These are phyloP conservation scores for Scalopus aquaticus DNA, from an alignment of 2,113 vertebrate genomes.

Conservation along the genomic window DNA sequence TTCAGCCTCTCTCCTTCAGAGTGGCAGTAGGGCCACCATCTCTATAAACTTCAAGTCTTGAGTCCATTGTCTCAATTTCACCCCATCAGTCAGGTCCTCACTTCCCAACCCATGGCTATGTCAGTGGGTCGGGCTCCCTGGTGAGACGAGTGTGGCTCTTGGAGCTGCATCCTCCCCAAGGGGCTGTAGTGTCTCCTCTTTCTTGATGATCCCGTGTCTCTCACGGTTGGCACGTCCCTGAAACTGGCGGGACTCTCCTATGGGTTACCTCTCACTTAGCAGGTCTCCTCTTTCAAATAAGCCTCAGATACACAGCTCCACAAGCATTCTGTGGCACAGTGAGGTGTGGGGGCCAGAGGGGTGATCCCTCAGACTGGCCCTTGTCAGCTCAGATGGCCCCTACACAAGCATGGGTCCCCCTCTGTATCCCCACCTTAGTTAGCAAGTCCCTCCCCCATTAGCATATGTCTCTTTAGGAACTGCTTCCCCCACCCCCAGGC, in stretches of 20 bases:
- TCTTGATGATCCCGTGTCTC: background rate
- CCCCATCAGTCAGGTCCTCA: background rate
- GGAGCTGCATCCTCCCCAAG: background rate
- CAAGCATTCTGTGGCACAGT: background rate
- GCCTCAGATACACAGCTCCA: background rate
- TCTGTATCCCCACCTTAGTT: background rate
- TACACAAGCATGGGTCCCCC: background rate
- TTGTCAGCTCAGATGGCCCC: background rate
- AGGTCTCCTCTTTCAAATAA: background rate
- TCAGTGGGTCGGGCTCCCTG: background rate
- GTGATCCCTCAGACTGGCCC: background rate
- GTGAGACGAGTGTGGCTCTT: background rate
- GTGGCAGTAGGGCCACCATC: background rate
- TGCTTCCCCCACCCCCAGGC: background rate
- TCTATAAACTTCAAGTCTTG: background rate
- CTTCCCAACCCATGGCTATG: background rate
- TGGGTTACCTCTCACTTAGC: background rate
- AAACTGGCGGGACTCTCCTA: background rate
- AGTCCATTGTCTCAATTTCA: background rate
- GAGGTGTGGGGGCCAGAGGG: background rate
- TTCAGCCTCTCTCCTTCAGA: background rate
- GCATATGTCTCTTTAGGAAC: slow-evolving; percentile 15
- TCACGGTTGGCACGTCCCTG: background rate
- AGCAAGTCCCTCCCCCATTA: background rate
- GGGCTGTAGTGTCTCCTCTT: background rate